Evolutionary conservation across 2,888 invertebrate species (phyloP).

Genomic region (Pedicia rivosa): DNA sequence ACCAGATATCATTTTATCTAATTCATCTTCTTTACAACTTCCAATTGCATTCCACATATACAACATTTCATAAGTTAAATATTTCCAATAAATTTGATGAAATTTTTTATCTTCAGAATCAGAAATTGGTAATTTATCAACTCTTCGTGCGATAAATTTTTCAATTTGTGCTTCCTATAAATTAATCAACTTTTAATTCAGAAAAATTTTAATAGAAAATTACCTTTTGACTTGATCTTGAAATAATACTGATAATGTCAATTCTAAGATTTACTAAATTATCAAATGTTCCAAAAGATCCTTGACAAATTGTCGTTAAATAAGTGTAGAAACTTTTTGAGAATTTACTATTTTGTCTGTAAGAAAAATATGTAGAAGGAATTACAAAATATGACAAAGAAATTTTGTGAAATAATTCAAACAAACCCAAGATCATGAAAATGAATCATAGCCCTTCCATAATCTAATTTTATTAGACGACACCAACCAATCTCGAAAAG

Average conservation of each 20-base stretch:
- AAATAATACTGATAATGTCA: slow-evolving; percentile 20
- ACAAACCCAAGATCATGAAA: slow-evolving; percentile 38
- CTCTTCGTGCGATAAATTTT: slow-evolving; percentile 26
- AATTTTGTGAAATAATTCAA: slow-evolving; percentile 26
- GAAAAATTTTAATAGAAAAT: neutral
- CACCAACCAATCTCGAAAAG: slow-evolving; percentile 39
- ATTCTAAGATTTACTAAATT: slow-evolving; percentile 16
- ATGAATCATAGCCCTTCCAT: slow-evolving; percentile 33
- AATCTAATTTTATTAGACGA: slow-evolving; percentile 42
- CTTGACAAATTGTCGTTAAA: slow-evolving; percentile 33
- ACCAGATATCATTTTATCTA: slow-evolving; percentile 31
- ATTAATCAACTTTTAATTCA: too few species aligned
- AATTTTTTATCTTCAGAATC: slow-evolving; percentile 15
- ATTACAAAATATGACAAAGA: neutral
- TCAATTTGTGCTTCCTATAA: slow-evolving; percentile 28
- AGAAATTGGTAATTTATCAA: slow-evolving; percentile 19
- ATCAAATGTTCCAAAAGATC: slow-evolving; percentile 18
- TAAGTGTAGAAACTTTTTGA: slow-evolving; percentile 49
- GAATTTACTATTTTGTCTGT: slow-evolving; percentile 28
- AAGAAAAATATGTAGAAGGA: neutral
- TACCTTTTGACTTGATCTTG: slow-evolving; percentile 23
- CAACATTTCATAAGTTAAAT: slow-evolving; percentile 45
- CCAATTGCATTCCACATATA: slow-evolving; percentile 52
- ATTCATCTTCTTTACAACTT: slow-evolving; percentile 31
- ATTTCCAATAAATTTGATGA: slow-evolving; percentile 32